Percentiles rank a stretch among this genome's conserved stretches.
These are phyloP conservation scores for Drosophila aldrichi DNA, from an alignment of 2,888 invertebrate genomes.

Conservation along the genomic window DNA sequence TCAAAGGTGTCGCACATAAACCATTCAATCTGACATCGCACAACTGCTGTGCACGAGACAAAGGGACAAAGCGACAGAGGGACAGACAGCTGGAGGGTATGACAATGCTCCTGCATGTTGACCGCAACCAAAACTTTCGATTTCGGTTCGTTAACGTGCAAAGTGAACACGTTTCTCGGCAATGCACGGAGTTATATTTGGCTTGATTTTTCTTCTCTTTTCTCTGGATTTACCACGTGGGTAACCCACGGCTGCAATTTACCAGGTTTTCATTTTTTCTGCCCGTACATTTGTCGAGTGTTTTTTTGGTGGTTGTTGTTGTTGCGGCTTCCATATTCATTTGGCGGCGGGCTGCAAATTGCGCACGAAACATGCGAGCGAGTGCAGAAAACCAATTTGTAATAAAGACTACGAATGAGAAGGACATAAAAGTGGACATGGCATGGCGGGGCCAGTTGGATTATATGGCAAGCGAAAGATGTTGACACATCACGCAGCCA, in stretches of 20 bases:
- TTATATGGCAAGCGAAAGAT: slow-evolving; percentile 70
- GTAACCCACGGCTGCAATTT: slow-evolving; percentile 60
- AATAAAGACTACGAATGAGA: slow-evolving; percentile 72
- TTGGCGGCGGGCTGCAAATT: slow-evolving; percentile 69
- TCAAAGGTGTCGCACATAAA: slow-evolving; percentile 78
- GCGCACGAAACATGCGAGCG: slow-evolving; percentile 74
- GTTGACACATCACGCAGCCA: slow-evolving; percentile 79
- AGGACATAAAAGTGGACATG: slow-evolving; percentile 57
- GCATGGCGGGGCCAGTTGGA: slow-evolving; percentile 21
- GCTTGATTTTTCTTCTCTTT: slow-evolving; percentile 22
- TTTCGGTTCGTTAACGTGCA: slow-evolving; percentile 76
- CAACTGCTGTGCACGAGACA: slow-evolving; percentile 47
- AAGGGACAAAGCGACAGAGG: slow-evolving; percentile 6
- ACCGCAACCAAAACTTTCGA: slow-evolving; percentile 75
- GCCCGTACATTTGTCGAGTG: slow-evolving; percentile 12
- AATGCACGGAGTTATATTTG: slow-evolving; percentile 29
- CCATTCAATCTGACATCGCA: slow-evolving; percentile 77
- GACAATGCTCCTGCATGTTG: slow-evolving; percentile 57
- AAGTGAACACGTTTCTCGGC: slow-evolving; percentile 69
- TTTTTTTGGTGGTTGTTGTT: not conserved
- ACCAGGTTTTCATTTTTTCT: slow-evolving; percentile 34
- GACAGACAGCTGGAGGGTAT: slow-evolving; percentile 19
- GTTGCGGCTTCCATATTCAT: slow-evolving; percentile 63
- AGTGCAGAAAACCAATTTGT: slow-evolving; percentile 80
- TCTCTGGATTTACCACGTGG: slow-evolving; percentile 54